These are phyloP conservation scores for Halichoeres trimaculatus DNA, from an alignment of 2,113 vertebrate genomes.

Conservation along the genomic window DNA sequence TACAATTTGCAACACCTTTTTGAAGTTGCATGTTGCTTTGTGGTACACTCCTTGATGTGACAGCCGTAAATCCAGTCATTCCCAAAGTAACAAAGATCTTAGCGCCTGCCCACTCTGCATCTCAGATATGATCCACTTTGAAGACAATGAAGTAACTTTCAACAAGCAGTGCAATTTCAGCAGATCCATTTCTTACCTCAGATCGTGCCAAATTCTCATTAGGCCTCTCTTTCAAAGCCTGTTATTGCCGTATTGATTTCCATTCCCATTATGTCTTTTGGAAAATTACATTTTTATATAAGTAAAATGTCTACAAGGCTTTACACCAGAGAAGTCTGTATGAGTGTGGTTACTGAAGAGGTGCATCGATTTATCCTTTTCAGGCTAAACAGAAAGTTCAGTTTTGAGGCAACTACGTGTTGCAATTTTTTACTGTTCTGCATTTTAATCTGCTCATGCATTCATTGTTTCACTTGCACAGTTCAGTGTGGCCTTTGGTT, in stretches of 20 bases:
- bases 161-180: conserved; percentile 60
- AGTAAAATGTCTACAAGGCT: conserved; percentile 62
- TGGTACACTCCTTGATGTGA: not conserved
- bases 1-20: not conserved
- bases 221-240: conserved; percentile 50
- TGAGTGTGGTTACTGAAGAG: not conserved
- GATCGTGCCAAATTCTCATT: conserved; percentile 72
- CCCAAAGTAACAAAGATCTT: conserved; percentile 12
- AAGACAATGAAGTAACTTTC: conserved; percentile 38
- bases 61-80: conserved; percentile 8
- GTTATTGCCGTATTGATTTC: conserved; percentile 79
- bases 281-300: conserved; percentile 79
- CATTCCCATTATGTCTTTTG: conserved; percentile 67
- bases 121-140: conserved; percentile 41
- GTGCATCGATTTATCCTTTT: conserved; percentile 11
- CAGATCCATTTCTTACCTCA: conserved; percentile 68
- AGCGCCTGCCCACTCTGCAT: not conserved
- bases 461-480: not conserved
- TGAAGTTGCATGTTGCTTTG: not conserved
- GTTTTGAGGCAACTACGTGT: not conserved
- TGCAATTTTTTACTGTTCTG: not conserved
- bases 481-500: not conserved
- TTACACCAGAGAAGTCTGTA: conserved; percentile 27
- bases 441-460: conserved; percentile 7
- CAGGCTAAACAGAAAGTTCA: conserved; percentile 14